Evolutionary conservation across 1,140 invertebrate genomes (phyloP), one percentile per base, ranked within the genome.

Genomic region (Drosophila kurseongensis): DNA sequence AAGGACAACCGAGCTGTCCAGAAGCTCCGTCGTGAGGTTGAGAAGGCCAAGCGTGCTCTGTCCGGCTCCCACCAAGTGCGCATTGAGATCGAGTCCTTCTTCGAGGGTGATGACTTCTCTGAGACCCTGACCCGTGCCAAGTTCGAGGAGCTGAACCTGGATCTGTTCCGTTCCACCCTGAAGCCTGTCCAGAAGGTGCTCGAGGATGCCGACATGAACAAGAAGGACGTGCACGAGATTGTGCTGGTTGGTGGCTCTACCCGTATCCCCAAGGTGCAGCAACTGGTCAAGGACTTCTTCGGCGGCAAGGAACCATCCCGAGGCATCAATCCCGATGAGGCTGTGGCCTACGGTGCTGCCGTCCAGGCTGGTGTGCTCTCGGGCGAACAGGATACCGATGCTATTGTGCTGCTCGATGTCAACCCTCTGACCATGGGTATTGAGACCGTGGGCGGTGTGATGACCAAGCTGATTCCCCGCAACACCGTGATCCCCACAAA

Each of bases 401-500:
- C 99, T 56, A 97, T 99, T 75, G 98, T 99, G 5, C 94, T 99
- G 66, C 94, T 99, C 42, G 99, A 99, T 92, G 99, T 99, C 44
- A 99, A 99, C 91, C 99, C 99, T 79, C 94, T 99, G 50, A 99
- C 99, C 62, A 95, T 99, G 95, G 99, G 99, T 93, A 99, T 99
- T 92, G 99, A 99, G 94, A 99, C 99, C 69, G 98, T 99, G 62
- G 99, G 99, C 68, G 99, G 99, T 75, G 98, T 99, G 10, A 99
- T 99, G 99, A 99, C 99, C 68, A 99, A 99, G 93, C 94, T 99
- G 27, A 99, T 99, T 92, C 96, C 97, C 58, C 94, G 99, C 90
- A 99, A 99, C 94, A 99, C 98, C 47, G 98, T 99, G 42, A 99
- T 99, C 83, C 99, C 99, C 14, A 99, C 98, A n/a, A 99, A 99